These are phyloP conservation scores for Bufo gargarizans DNA, from an alignment of 2,113 vertebrate species.

Conservation along the genomic window DNA sequence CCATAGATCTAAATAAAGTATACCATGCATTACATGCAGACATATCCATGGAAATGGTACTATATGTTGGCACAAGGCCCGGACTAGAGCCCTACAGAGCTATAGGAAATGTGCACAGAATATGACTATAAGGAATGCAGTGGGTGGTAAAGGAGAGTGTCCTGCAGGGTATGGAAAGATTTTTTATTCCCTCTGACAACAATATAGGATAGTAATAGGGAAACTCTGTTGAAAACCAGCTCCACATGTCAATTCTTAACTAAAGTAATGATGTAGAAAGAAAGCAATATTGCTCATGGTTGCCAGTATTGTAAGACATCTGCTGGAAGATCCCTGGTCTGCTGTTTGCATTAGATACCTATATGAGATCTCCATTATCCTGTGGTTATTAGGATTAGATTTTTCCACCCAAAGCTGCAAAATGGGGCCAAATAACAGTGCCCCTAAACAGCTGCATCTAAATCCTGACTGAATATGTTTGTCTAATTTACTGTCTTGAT, in stretches of 20 bases:
- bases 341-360: not conserved
- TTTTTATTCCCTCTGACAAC: not conserved
- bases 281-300: not conserved
- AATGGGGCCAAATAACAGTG: no score
- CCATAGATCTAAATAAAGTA: not conserved
- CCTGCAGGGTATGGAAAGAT: not conserved
- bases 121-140: conserved; percentile 20
- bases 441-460: no score
- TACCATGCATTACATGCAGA: conserved; percentile 9
- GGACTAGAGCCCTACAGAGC: conserved; percentile 3
- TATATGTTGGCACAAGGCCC: conserved; percentile 10
- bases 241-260: not conserved
- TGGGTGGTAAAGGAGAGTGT: conserved; percentile 11
- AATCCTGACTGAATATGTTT: no score
- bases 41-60: conserved; percentile 16
- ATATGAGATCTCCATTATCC: not conserved
- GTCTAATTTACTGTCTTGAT: no score
- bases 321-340: not conserved
- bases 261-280: not conserved
- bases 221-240: not conserved
- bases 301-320: not conserved
- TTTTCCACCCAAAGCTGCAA: not conserved
- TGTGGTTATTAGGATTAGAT: not conserved
- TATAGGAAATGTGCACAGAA: not conserved
- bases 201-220: not conserved